These are phyloP conservation scores for Drosophila subobscura DNA, from an alignment of 1,140 invertebrate genomes.

Conservation along the genomic window DNA sequence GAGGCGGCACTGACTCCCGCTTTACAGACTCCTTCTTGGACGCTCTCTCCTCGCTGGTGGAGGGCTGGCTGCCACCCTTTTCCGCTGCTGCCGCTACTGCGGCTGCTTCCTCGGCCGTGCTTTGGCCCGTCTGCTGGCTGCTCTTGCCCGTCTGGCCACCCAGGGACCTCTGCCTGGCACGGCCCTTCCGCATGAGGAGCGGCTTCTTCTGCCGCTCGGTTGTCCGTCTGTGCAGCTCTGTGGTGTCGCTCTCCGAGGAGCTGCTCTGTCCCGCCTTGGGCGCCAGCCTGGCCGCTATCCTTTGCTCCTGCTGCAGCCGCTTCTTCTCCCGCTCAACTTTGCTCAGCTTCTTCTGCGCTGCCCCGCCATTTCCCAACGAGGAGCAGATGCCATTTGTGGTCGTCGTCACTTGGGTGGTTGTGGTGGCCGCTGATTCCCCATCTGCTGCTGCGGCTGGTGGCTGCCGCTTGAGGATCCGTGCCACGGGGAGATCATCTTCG, in stretches of 20 bases:
- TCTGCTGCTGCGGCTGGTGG: conserved; percentile 26
- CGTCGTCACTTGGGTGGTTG: conserved; percentile 55
- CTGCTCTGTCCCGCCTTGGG: conserved; percentile 58
- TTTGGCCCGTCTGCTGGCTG: conserved; percentile 5
- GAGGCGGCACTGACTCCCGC: not conserved
- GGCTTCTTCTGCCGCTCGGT: conserved; percentile 74
- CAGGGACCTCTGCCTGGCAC: conserved; percentile 34
- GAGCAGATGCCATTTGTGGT: conserved; percentile 57
- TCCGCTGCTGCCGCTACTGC: conserved; percentile 11
- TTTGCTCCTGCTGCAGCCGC: conserved; percentile 69
- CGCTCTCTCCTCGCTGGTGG: conserved; percentile 36
- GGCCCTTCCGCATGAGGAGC: conserved; percentile 55
- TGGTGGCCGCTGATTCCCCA: conserved; percentile 56
- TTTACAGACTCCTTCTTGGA: conserved; percentile 1
- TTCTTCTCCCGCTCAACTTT: conserved; percentile 78
- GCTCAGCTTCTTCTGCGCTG: conserved; percentile 72
- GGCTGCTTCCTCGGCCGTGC: conserved; percentile 16
- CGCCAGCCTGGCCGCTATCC: conserved; percentile 71
- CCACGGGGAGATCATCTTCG: conserved; percentile 70
- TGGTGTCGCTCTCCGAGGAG: conserved; percentile 78
- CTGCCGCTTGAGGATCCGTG: conserved; percentile 60
- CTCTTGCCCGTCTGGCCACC: conserved; percentile 6
- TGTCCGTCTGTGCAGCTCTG: conserved; percentile 71
- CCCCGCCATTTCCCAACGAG: conserved; percentile 28
- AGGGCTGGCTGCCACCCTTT: conserved; percentile 24